phyloP scores from a whole-genome alignment of 2,113 vertebrate species.

The Otus sunia region DNA sequence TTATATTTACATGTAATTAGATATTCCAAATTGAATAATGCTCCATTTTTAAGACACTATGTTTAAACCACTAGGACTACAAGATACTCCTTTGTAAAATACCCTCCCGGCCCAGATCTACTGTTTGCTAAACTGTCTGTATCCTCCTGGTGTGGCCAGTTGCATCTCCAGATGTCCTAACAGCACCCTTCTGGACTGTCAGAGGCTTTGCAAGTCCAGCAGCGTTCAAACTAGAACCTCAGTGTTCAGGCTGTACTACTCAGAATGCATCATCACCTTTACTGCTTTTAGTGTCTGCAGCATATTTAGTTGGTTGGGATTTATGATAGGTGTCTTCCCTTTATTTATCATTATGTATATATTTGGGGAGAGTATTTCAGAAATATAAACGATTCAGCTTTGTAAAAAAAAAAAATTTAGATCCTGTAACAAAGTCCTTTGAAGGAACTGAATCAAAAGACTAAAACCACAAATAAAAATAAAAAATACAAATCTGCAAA shows the following conservation, averaged over 20 bases:
- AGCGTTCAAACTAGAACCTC: neutral
- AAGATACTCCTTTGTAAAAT: neutral
- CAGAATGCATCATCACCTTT: neutral
- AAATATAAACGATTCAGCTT: neutral
- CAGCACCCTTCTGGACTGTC: neutral
- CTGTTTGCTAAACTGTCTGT: neutral
- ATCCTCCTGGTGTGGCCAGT: neutral
- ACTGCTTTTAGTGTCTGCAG: neutral
- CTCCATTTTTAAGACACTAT: neutral
- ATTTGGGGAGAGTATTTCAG: neutral
- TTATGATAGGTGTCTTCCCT: neutral
- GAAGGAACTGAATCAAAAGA: neutral
- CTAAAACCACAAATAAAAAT: neutral
- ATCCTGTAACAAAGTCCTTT: neutral
- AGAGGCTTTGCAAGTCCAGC: neutral
- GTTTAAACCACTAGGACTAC: neutral
- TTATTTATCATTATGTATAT: neutral
- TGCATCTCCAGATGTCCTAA: neutral
- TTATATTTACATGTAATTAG: neutral
- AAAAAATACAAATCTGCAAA: neutral
- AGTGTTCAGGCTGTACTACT: slow-evolving; percentile 6
- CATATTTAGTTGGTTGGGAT: neutral
- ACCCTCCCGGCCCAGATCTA: neutral
- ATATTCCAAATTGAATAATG: neutral
- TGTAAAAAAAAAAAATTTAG: neutral